These are phyloP conservation scores for Octomys mimax DNA, from an alignment of 2,797 vertebrate genomes.

Conservation along the genomic window DNA sequence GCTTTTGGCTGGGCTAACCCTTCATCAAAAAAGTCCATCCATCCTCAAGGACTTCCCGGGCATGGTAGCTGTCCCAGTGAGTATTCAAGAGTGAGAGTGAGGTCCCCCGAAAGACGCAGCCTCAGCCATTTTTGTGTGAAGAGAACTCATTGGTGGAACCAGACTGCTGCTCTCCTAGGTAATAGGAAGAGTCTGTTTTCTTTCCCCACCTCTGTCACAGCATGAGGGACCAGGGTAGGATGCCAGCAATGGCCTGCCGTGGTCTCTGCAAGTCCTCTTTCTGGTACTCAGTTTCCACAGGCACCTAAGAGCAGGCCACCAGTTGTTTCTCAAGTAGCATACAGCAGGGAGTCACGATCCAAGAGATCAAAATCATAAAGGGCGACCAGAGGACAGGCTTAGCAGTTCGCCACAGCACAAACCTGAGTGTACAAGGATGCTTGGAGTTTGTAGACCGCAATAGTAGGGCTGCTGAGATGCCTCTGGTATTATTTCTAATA, in stretches of 20 bases:
- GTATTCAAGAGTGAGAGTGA: neutral
- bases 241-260: no score
- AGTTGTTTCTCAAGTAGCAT: neutral
- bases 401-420: fast-evolving
- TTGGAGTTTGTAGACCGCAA: neutral
- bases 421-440: neutral
- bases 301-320: neutral
- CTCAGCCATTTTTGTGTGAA: neutral
- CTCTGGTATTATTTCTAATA: neutral
- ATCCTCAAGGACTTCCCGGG: neutral
- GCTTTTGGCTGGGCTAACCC: neutral
- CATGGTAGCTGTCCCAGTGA: fast-evolving
- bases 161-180: neutral
- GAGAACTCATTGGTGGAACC: neutral
- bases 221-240: fast-evolving
- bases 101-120: neutral
- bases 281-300: neutral
- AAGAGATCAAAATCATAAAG: neutral
- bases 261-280: neutral
- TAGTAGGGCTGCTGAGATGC: fast-evolving
- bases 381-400: neutral
- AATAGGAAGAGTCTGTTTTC: neutral
- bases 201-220: neutral
- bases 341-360: neutral
- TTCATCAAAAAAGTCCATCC: neutral